Percentiles rank a stretch among this genome's conserved stretches.
phyloP scores from a whole-genome alignment of 2,797 vertebrate species.

The Sebastes vulpes region DNA sequence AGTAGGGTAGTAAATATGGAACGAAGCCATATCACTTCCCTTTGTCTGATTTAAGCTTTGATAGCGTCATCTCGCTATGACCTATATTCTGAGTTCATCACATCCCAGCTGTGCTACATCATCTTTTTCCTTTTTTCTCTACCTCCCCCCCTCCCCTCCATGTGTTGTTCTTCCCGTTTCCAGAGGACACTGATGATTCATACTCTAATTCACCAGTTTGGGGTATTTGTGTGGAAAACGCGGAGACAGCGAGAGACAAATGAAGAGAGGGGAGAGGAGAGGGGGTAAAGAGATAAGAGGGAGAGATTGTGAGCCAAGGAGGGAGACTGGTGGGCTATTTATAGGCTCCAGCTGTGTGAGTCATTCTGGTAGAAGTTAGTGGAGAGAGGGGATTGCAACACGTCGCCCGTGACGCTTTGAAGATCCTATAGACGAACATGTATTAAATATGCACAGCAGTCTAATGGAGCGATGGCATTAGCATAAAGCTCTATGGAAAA shows the following conservation, averaged over 20 bases:
- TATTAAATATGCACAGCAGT: conserved; percentile 58
- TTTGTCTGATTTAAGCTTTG: conserved; percentile 71
- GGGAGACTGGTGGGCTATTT: conserved; percentile 75
- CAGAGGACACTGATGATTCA: conserved; percentile 65
- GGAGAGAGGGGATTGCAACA: conserved; percentile 18
- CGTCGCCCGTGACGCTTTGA: conserved; percentile 46
- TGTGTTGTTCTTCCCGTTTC: conserved; percentile 22
- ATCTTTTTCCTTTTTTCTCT: conserved; percentile 21
- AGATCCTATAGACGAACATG: conserved; percentile 29
- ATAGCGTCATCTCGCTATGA: conserved; percentile 70
- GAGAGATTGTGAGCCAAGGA: conserved; percentile 65
- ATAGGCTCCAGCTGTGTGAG: conserved; percentile 83
- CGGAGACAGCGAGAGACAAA: conserved; percentile 39
- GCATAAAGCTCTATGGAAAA: conserved; percentile 69
- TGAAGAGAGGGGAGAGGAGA: conserved; percentile 15
- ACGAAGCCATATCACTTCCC: conserved; percentile 58
- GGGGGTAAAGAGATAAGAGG: conserved; percentile 58
- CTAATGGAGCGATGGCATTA: conserved; percentile 42
- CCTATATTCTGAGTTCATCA: conserved; percentile 71
- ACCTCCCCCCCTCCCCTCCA: too few relatives aligned
- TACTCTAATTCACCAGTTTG: conserved; percentile 66
- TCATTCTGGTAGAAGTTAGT: conserved; percentile 60
- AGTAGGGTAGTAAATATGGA: conserved; percentile 64
- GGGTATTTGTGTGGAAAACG: conserved; percentile 52
- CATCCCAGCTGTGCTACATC: conserved; percentile 71